These are phyloP conservation scores for Drosophila setosimentum DNA, from an alignment of 2,888 invertebrate genomes.

Conservation along the genomic window DNA sequence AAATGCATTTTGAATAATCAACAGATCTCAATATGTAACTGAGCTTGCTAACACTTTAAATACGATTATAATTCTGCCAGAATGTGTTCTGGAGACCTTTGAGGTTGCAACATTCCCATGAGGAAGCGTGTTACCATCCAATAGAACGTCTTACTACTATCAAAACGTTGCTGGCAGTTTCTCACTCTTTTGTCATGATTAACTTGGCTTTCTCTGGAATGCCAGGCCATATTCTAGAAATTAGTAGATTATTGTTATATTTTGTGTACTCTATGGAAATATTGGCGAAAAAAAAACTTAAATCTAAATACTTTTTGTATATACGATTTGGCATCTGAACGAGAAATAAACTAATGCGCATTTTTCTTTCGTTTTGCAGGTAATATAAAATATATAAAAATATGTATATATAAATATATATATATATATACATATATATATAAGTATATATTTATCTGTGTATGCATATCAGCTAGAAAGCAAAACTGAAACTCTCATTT, in stretches of 20 bases:
- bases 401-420: not conserved
- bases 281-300: not conserved
- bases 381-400: slow-evolving; percentile 29
- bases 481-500: slow-evolving; percentile 31
- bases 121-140: not conserved
- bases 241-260: not conserved
- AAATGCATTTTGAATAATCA: not conserved
- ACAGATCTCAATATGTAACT: not conserved
- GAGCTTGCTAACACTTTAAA: not conserved
- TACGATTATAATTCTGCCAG: not conserved
- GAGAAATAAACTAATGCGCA: slow-evolving; percentile 4
- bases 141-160: no score
- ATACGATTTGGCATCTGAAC: not conserved
- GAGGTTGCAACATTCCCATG: no score
- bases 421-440: not conserved
- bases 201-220: not conserved
- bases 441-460: not conserved
- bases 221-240: not conserved
- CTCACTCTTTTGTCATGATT: not conserved
- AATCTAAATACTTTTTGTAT: not conserved
- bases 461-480: slow-evolving; percentile 4
- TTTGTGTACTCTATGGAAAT: not conserved
- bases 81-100: no score
- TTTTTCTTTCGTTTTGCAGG: slow-evolving; percentile 44
- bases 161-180: no score